Conservation (phyloP, 2,888 invertebrate species). For the Tuberolachnus salignus region DNA sequence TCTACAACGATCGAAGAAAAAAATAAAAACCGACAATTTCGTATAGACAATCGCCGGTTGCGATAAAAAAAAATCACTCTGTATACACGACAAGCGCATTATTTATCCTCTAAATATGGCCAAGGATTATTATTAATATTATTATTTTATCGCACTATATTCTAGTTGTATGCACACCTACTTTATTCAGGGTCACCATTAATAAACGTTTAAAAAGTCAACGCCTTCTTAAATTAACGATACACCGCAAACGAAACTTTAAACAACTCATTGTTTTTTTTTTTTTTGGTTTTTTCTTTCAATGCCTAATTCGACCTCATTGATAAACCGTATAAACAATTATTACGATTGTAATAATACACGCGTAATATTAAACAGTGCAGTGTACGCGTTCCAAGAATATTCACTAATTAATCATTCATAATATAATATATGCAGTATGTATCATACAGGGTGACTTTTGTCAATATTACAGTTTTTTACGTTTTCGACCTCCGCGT, state of each 20-base stretch:
- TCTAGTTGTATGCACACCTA: background rate
- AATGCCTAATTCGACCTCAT: slow-evolving; percentile 14
- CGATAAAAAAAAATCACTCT: too few species aligned
- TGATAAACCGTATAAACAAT: slow-evolving; percentile 34
- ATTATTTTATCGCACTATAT: background rate
- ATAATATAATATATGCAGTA: too few species aligned
- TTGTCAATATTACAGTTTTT: too few species aligned
- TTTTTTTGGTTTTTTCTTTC: background rate
- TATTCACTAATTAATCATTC: too few species aligned
- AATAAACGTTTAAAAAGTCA: slow-evolving; percentile 28
- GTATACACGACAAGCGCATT: too few species aligned
- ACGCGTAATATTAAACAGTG: background rate
- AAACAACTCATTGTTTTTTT: slow-evolving; percentile 16
- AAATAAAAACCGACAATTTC: too few species aligned
- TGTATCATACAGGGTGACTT: too few species aligned
- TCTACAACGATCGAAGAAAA: too few species aligned
- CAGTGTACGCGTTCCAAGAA: background rate
- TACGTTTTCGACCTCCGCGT: too few species aligned
- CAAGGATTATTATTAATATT: slow-evolving; percentile 24
- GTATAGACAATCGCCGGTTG: too few species aligned
- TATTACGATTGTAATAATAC: background rate
- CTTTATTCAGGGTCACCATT: slow-evolving; percentile 31
- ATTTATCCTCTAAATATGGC: slow-evolving; percentile 12
- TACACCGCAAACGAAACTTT: slow-evolving; percentile 14
- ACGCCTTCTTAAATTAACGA: slow-evolving; percentile 22